A percentile compares a stretch with the other conserved stretches of the same genome.
Evolutionary conservation across 2,888 invertebrate species (phyloP).

Genomic region (Teinopalpus imperialis): DNA sequence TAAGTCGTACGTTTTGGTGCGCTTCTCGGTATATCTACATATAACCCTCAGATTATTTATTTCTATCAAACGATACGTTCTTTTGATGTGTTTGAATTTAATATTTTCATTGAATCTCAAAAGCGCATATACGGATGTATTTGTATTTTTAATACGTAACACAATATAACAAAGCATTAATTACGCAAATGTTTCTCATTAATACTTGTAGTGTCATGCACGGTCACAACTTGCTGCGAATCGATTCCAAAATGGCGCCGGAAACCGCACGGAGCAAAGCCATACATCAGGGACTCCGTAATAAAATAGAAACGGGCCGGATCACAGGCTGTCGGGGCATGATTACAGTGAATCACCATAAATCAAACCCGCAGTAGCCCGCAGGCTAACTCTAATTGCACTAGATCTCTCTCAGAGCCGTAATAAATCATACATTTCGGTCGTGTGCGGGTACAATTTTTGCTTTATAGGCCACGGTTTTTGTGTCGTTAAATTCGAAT

Average conservation of each 20-base stretch:
- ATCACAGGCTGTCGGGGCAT: constrained; percentile 60
- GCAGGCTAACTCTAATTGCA: constrained; percentile 70
- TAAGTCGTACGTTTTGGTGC: constrained; percentile 1
- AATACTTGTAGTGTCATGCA: too few species aligned
- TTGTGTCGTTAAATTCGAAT: constrained; percentile 54
- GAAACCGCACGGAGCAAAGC: constrained; percentile 53
- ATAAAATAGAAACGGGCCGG: constrained; percentile 68
- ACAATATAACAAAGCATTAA: too few species aligned
- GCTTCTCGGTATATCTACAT: background rate
- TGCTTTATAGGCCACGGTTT: constrained; percentile 51
- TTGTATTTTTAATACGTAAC: too few species aligned
- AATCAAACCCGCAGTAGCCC: constrained; percentile 75
- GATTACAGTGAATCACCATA: constrained; percentile 75
- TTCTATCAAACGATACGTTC: background rate
- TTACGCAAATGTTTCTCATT: too few species aligned
- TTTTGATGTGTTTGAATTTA: constrained; percentile 13
- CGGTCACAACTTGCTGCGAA: constrained; percentile 46
- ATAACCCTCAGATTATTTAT: background rate
- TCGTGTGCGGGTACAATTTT: constrained; percentile 59
- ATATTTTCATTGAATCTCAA: too few species aligned
- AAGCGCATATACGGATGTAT: too few species aligned
- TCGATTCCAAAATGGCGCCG: constrained; percentile 60
- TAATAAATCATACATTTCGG: constrained; percentile 74
- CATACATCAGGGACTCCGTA: constrained; percentile 60
- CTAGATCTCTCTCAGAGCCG: constrained; percentile 52